Base-by-base conservation (phyloP, 2,113 vertebrate species). In the Pongo abelii region DNA sequence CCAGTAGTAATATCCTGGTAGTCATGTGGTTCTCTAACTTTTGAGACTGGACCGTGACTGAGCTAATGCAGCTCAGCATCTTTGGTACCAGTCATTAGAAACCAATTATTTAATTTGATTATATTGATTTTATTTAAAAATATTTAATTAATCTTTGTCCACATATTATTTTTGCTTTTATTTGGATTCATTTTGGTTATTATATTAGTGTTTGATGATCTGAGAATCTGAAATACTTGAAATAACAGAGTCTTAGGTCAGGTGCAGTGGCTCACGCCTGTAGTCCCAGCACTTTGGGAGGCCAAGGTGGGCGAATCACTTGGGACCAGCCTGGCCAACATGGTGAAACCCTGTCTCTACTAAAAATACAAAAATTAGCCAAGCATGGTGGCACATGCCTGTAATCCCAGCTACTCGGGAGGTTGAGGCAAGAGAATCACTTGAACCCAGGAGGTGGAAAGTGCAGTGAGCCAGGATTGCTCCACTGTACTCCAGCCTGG, bases 141-240 rank as follows among this genome's bases (percentile, higher is more conserved):
- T 88, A 50, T 40, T 83, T 75, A 86, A 57, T 75, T 23, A n/a
- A 4, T 14, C 77, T 95, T 90, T 61, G 23, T 85, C 67, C 48
- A 43, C 57, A 6, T 74, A 77, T 3, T 91, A 72, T 84, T 93
- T 96, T 93, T 77, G 87, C 74, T 79, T 27, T 93, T 77, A 91
- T 78, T 84, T 27, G 23, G 18, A 87, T 87, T 93, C 17, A 59
- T 84, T 97, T 72, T 78, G 13, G 70, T 91, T 87, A 74, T 80
- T 79, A 57, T 89, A 13, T 78, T 84, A 61, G 22, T 78, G 7
- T 91, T 78, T 93, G n/a, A 59, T 52, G 81, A 59, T 69, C 38
- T 93, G 27, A 46, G 48, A 55, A 46, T 83, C 59, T 93, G 23
- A 23, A 88, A 35, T 70, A 70, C 25, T 91, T 91, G 81, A 91